A percentile compares a stretch with the other conserved stretches of the same genome.
These are phyloP conservation scores for Botia almorhae DNA, from an alignment of 2,797 vertebrate genomes.

Conservation along the genomic window DNA sequence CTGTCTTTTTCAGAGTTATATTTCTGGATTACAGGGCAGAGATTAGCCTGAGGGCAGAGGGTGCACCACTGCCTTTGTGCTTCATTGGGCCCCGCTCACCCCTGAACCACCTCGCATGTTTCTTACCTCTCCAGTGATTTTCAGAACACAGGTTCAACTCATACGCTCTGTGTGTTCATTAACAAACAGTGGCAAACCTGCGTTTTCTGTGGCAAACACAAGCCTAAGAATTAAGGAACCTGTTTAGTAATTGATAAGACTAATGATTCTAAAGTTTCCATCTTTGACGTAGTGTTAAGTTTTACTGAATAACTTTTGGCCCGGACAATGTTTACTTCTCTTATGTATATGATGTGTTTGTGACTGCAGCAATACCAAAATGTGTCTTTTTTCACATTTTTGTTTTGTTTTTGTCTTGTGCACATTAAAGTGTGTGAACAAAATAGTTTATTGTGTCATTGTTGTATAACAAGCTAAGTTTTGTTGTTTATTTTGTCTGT, in stretches of 20 bases:
- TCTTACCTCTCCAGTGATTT: slow-evolving; percentile 2
- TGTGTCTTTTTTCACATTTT: neutral
- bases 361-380: neutral
- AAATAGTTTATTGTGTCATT: neutral
- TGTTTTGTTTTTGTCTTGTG: neutral
- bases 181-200: neutral
- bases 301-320: too few relatives aligned
- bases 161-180: neutral
- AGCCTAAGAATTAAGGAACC: neutral
- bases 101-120: neutral
- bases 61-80: slow-evolving; percentile 20
- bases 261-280: neutral
- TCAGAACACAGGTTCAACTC: neutral
- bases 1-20: slow-evolving; percentile 35
- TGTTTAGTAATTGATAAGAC: neutral
- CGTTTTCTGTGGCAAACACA: too few relatives aligned
- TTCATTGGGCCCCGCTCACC: slow-evolving; percentile 29
- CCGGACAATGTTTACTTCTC: neutral
- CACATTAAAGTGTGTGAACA: neutral
- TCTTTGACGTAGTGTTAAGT: neutral
- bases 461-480: neutral
- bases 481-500: too few relatives aligned
- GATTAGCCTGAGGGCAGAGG: slow-evolving; percentile 35
- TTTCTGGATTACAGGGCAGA: slow-evolving; percentile 51
- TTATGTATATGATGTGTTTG: too few relatives aligned